These are phyloP conservation scores for Pagrus major DNA, from an alignment of 2,113 vertebrate genomes.

Conservation along the genomic window DNA sequence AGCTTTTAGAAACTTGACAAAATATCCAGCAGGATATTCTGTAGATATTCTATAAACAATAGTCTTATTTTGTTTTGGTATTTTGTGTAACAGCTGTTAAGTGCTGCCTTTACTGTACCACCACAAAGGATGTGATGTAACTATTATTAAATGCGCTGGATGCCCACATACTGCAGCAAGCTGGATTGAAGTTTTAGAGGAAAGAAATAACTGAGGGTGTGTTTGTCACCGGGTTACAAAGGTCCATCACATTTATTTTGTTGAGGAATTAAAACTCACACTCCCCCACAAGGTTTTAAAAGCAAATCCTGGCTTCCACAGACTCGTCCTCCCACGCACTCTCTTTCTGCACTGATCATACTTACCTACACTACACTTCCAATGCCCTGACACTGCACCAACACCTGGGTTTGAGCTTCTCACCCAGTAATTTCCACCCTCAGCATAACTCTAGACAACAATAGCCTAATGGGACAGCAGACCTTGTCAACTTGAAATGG, in stretches of 20 bases:
- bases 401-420: not conserved
- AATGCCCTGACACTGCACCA: constrained; percentile 12
- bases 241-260: constrained; percentile 45
- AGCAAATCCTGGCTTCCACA: constrained; percentile 20
- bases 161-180: constrained; percentile 21
- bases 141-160: constrained; percentile 8
- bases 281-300: constrained; percentile 19
- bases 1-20: not conserved
- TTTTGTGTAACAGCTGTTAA: constrained; percentile 9
- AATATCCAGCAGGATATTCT: not conserved
- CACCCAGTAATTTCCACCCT: constrained; percentile 17
- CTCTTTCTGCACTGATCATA: not conserved
- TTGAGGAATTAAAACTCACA: constrained; percentile 34
- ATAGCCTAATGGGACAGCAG: constrained; percentile 31
- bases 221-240: constrained; percentile 14
- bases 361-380: not conserved
- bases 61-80: constrained; percentile 6
- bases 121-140: constrained; percentile 29
- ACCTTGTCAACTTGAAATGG: constrained; percentile 36
- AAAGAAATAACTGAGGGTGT: constrained; percentile 12
- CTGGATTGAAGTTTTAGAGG: constrained; percentile 23
- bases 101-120: constrained; percentile 11
- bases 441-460: constrained; percentile 49
- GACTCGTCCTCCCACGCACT: constrained; percentile 2
- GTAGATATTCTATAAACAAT: not conserved